Evolutionary conservation across 2,113 vertebrate genomes (phyloP).

Genomic region (Syrrhaptes paradoxus): DNA sequence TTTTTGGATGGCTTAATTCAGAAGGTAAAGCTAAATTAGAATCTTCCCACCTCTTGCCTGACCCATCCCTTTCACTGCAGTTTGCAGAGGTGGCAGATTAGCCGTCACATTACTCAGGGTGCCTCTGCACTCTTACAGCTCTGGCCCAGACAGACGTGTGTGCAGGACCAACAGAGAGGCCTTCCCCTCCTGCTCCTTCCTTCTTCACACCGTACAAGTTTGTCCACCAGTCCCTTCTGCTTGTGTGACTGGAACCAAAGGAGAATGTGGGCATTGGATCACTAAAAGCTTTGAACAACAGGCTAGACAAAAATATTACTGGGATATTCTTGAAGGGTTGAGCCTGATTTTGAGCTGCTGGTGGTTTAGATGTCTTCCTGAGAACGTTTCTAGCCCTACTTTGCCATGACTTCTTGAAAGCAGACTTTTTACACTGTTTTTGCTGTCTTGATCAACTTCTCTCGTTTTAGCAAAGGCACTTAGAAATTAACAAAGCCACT

Average conservation of each 20-base stretch:
- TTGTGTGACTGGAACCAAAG: neutral
- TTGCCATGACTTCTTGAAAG: neutral
- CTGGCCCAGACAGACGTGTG: neutral
- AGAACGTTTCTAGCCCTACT: neutral
- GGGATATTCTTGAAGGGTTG: neutral
- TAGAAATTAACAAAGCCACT: neutral
- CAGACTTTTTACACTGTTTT: neutral
- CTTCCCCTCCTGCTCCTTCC: neutral
- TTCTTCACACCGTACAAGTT: neutral
- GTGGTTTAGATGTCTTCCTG: neutral
- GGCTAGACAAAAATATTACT: neutral
- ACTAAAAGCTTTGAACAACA: neutral
- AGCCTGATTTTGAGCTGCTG: neutral
- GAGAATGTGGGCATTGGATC: neutral
- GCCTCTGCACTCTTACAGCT: neutral
- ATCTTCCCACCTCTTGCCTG: neutral
- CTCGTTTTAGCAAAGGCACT: neutral
- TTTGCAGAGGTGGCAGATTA: neutral
- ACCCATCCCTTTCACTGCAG: neutral
- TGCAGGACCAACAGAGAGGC: neutral
- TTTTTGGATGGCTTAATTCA: neutral
- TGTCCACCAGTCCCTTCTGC: neutral
- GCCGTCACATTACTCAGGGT: neutral
- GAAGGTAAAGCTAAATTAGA: neutral
- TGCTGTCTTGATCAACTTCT: neutral